A percentile compares a stretch with the other conserved stretches of the same genome.
Evolutionary conservation across 2,888 invertebrate species (phyloP).

Genomic region (Aphodius sticticus): DNA sequence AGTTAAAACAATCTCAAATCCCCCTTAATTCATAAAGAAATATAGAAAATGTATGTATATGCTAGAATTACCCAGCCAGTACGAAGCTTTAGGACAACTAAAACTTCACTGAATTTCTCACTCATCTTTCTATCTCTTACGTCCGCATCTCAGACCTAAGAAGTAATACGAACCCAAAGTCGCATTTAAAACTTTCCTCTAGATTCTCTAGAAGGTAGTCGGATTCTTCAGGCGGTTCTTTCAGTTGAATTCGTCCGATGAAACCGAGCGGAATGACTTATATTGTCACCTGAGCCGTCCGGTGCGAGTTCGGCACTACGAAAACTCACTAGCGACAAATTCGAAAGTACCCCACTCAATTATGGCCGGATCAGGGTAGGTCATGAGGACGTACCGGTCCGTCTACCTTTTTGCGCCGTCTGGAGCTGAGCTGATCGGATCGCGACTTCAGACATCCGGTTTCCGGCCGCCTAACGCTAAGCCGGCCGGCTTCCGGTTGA

Average conservation of each 20-base stretch:
- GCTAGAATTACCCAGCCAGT: too few species aligned
- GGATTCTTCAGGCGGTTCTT: background rate
- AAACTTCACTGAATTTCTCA: background rate
- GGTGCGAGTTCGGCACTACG: background rate
- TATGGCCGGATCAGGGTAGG: background rate
- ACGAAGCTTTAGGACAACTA: too few species aligned
- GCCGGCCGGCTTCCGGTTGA: background rate
- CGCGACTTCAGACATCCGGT: constrained; percentile 4
- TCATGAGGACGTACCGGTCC: background rate
- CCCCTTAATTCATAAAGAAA: too few species aligned
- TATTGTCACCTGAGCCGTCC: background rate
- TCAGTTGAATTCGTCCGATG: background rate
- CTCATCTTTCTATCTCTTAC: background rate
- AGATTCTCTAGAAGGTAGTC: background rate
- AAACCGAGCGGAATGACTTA: background rate
- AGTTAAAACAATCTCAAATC: too few species aligned
- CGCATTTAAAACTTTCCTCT: background rate
- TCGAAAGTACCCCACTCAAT: background rate
- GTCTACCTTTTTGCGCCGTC: background rate
- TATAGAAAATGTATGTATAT: too few species aligned
- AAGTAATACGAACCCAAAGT: background rate
- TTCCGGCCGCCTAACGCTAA: background rate
- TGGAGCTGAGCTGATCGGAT: background rate
- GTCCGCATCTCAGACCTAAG: background rate
- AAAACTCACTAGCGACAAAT: background rate